Percentiles rank a stretch among this genome's conserved stretches.
phyloP scores from a whole-genome alignment of 2,888 invertebrate species.

The Philopedon plagiatum region DNA sequence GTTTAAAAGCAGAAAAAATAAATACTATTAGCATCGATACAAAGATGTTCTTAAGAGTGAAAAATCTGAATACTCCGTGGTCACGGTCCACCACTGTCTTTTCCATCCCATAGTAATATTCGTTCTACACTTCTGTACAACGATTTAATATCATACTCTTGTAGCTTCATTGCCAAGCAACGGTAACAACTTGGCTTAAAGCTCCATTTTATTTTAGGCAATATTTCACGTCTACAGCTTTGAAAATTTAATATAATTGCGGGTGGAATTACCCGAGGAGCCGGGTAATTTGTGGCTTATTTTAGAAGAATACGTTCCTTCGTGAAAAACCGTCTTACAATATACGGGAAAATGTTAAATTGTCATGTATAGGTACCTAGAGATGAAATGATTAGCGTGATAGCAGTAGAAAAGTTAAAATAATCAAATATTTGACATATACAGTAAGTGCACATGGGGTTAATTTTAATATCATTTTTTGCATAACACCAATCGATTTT shows the following conservation, averaged over 20 bases:
- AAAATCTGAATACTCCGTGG: too few relatives aligned
- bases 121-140: neutral
- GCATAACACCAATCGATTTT: too few relatives aligned
- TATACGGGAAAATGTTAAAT: neutral
- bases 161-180: conserved; percentile 7
- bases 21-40: too few relatives aligned
- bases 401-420: too few relatives aligned
- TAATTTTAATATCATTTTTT: too few relatives aligned
- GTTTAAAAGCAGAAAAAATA: too few relatives aligned
- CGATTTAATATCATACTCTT: conserved; percentile 6
- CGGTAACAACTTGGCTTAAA: neutral
- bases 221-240: conserved; percentile 16
- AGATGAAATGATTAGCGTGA: too few relatives aligned
- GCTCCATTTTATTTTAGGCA: conserved; percentile 7
- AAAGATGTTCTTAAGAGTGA: too few relatives aligned
- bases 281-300: conserved; percentile 14
- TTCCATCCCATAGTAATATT: neutral
- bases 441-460: too few relatives aligned
- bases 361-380: too few relatives aligned
- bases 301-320: conserved; percentile 8
- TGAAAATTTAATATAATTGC: conserved; percentile 22
- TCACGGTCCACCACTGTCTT: neutral
- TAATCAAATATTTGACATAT: too few relatives aligned
- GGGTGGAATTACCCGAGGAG: conserved; percentile 8
- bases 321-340: neutral